Evolutionary conservation across 2,113 vertebrate genomes (phyloP).

Genomic region (Oncorhynchus keta): DNA sequence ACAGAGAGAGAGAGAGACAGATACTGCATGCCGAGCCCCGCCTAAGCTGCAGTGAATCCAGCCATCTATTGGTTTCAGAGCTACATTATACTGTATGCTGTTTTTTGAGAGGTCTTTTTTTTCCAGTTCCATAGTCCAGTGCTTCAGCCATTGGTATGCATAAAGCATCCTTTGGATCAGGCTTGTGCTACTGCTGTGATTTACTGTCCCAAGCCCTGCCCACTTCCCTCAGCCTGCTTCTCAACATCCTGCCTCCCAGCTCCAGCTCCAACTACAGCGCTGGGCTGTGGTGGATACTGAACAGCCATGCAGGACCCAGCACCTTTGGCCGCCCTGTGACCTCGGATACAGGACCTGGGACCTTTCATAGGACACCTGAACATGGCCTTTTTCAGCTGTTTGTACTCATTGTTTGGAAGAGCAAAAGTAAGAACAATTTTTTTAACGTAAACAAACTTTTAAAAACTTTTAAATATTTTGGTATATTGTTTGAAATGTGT

Average conservation of each 20-base stretch:
- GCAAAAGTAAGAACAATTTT: conserved; percentile 37
- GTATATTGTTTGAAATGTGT: neutral
- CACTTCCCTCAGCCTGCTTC: neutral
- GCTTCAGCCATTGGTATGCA: conserved; percentile 25
- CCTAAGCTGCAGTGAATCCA: too few species aligned
- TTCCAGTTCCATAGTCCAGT: neutral
- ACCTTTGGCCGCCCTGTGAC: neutral
- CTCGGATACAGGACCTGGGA: conserved; percentile 16
- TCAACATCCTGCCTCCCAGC: conserved; percentile 1
- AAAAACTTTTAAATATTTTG: neutral
- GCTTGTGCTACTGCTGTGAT: conserved; percentile 6
- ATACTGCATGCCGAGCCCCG: too few species aligned
- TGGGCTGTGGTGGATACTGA: neutral
- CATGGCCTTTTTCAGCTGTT: conserved; percentile 41
- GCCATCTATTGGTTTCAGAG: too few species aligned
- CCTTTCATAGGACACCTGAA: conserved; percentile 11
- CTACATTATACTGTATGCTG: neutral
- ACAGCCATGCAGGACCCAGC: neutral
- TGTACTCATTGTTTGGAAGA: conserved; percentile 31
- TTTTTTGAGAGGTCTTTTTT: neutral
- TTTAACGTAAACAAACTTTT: neutral
- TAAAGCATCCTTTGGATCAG: conserved; percentile 19
- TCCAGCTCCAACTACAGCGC: neutral
- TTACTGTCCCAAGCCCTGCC: conserved; percentile 8
- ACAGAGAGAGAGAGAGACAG: too few species aligned